These are phyloP conservation scores for Chymomyza procnemis DNA, from an alignment of 2,888 invertebrate genomes.

Conservation along the genomic window DNA sequence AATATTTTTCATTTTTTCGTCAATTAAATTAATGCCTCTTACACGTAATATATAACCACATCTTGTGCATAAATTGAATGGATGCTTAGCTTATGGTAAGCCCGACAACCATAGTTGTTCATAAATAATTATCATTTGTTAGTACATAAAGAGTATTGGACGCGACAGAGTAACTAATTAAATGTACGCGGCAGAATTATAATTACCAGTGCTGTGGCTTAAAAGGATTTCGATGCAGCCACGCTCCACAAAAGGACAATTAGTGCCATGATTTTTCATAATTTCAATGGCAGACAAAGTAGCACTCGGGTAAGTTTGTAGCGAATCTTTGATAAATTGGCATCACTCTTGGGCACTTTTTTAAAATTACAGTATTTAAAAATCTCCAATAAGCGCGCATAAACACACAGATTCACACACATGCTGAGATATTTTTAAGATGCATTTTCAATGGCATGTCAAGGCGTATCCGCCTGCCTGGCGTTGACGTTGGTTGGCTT, in stretches of 20 bases:
- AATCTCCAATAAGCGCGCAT: slow-evolving; percentile 64
- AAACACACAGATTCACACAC: slow-evolving; percentile 6
- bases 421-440: slow-evolving; percentile 23
- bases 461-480: slow-evolving; percentile 17
- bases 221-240: slow-evolving; percentile 57
- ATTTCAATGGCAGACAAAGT: slow-evolving; percentile 41
- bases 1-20: too few species aligned
- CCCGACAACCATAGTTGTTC: slow-evolving; percentile 61
- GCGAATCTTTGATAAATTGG: slow-evolving; percentile 60
- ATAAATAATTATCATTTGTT: slow-evolving; percentile 56
- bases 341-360: slow-evolving; percentile 34
- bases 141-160: neutral
- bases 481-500: slow-evolving; percentile 23
- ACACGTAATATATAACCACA: neutral
- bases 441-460: slow-evolving; percentile 35
- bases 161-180: neutral
- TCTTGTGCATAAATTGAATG: slow-evolving; percentile 56
- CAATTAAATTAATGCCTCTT: slow-evolving; percentile 21
- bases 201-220: slow-evolving; percentile 41
- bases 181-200: slow-evolving; percentile 23
- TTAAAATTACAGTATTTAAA: slow-evolving; percentile 71
- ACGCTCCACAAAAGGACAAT: slow-evolving; percentile 41
- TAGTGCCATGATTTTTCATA: slow-evolving; percentile 64
- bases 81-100: slow-evolving; percentile 38
- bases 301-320: slow-evolving; percentile 36